These are phyloP conservation scores for Harpalus rubripes DNA, from an alignment of 2,888 invertebrate genomes.

Conservation along the genomic window DNA sequence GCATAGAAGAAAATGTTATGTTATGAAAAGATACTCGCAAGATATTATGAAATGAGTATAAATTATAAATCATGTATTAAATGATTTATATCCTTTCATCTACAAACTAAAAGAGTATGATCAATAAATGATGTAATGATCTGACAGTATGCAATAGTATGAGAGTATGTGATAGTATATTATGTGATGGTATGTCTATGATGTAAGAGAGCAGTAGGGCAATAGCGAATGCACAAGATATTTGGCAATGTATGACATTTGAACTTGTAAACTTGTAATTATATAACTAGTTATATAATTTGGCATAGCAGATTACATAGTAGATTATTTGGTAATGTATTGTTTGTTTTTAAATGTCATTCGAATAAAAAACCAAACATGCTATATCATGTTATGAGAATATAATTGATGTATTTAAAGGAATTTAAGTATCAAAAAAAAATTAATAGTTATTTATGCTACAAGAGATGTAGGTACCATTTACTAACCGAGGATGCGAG, in stretches of 20 bases:
- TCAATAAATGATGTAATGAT: slow-evolving; percentile 26
- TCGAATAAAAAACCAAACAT: background rate
- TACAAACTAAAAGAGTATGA: background rate
- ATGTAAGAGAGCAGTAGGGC: background rate
- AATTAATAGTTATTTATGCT: too few relatives aligned
- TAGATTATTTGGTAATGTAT: background rate
- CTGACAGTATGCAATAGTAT: background rate
- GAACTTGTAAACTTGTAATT: background rate
- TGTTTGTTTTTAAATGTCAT: slow-evolving; percentile 27
- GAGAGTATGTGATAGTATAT: background rate
- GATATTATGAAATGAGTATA: background rate
- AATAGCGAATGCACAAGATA: background rate
- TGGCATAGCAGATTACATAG: background rate
- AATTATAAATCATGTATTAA: background rate
- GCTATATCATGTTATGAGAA: too few relatives aligned
- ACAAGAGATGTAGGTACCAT: too few relatives aligned
- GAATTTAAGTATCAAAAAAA: too few relatives aligned
- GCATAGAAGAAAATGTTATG: slow-evolving; percentile 40
- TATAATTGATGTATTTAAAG: too few relatives aligned
- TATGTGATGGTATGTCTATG: slow-evolving; percentile 7
- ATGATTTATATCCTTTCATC: background rate
- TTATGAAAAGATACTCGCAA: slow-evolving; percentile 8
- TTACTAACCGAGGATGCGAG: too few relatives aligned
- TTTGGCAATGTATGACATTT: slow-evolving; percentile 36
- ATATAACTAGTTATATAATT: background rate